Evolutionary conservation across 2,113 vertebrate species (phyloP).

Genomic region (Fukomys damarensis): DNA sequence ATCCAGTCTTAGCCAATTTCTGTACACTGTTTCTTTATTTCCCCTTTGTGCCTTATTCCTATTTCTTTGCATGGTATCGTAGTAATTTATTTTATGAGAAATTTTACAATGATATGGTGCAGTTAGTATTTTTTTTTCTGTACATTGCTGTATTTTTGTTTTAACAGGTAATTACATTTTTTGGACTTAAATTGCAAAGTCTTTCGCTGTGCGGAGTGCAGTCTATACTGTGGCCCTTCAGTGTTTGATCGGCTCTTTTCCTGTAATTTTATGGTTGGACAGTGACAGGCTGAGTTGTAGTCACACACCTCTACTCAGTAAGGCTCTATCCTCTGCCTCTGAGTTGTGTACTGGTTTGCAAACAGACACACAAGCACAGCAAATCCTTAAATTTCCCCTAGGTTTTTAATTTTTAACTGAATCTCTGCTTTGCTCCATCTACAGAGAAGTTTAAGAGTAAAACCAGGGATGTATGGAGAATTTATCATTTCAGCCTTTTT

Average conservation of each 20-base stretch:
- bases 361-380: background rate
- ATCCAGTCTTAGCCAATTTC: background rate
- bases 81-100: slow-evolving; percentile 36
- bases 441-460: background rate
- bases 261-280: background rate
- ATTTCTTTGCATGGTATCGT: background rate
- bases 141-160: background rate
- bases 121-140: background rate
- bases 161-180: slow-evolving; percentile 4
- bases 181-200: background rate
- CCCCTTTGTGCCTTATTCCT: background rate
- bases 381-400: background rate
- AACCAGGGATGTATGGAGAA: background rate
- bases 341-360: background rate
- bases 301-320: background rate
- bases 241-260: background rate
- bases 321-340: background rate
- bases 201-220: background rate
- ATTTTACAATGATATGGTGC: background rate
- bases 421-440: background rate
- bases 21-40: background rate
- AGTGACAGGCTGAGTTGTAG: background rate
- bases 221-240: background rate
- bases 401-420: background rate
- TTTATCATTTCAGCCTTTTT: background rate